Conservation (phyloP, 2,888 invertebrate genomes). For the Hyalella azteca region DNA sequence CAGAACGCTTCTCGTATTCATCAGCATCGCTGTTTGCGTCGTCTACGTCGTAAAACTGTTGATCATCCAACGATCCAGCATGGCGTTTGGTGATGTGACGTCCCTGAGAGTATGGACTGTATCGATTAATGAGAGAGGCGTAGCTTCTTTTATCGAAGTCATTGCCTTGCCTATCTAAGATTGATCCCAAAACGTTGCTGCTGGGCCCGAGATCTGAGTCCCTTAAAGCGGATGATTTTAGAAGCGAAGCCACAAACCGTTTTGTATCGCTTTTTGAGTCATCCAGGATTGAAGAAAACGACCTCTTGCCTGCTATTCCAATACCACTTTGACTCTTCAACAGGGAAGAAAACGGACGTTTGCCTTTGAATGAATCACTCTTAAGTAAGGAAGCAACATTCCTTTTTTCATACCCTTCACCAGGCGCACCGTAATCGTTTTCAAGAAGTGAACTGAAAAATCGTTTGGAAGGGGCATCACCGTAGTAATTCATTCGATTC, state of each 20-base stretch:
- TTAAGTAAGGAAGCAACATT: slow-evolving; percentile 12
- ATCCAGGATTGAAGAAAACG: slow-evolving; percentile 14
- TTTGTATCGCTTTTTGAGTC: slow-evolving; percentile 2
- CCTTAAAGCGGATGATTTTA: not conserved
- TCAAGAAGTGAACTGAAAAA: slow-evolving; percentile 13
- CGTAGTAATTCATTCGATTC: slow-evolving; percentile 3
- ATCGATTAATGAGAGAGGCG: slow-evolving; percentile 27
- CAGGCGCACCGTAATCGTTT: slow-evolving; percentile 17
- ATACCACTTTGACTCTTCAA: not conserved
- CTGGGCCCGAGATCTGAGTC: not conserved
- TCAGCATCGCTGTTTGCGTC: not conserved
- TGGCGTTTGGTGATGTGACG: slow-evolving; percentile 16
- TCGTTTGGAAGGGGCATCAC: not conserved
- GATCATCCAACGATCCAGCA: not conserved
- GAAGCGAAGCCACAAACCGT: slow-evolving; percentile 7
- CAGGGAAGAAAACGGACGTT: not conserved
- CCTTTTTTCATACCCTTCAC: slow-evolving; percentile 7
- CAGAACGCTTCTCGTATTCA: not conserved
- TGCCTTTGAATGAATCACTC: slow-evolving; percentile 6
- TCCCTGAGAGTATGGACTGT: not conserved
- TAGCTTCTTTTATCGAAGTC: slow-evolving; percentile 4
- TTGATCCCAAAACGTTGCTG: not conserved
- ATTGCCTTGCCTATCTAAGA: not conserved
- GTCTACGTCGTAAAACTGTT: slow-evolving; percentile 5
- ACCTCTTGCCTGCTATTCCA: slow-evolving; percentile 1